Conservation (phyloP, 2,113 vertebrate genomes). For the Lampris incognitus region DNA sequence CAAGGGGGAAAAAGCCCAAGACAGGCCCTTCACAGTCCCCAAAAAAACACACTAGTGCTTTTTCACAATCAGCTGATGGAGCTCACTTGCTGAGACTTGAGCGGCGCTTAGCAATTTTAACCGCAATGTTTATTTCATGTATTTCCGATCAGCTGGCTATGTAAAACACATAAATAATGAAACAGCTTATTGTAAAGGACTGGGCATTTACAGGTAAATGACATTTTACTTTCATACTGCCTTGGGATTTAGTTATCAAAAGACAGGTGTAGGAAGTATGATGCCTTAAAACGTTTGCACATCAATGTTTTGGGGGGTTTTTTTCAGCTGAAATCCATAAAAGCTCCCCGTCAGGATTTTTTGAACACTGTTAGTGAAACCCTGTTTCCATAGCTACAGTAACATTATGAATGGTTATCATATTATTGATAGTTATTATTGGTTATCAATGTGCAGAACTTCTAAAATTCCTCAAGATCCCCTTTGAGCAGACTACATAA, state of each 20-base stretch:
- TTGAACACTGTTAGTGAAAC: no score
- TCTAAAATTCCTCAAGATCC: no score
- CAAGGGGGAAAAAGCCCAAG: slow-evolving; percentile 75
- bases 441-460: no score
- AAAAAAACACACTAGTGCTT: slow-evolving; percentile 77
- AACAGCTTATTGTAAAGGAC: not conserved
- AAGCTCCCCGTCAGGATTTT: not conserved
- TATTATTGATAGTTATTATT: no score
- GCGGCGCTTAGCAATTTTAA: slow-evolving; percentile 5
- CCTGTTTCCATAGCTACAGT: no score
- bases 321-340: slow-evolving; percentile 52
- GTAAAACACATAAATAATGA: slow-evolving; percentile 41
- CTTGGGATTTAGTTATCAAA: slow-evolving; percentile 13
- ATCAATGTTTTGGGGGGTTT: not conserved
- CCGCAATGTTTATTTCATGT: not conserved
- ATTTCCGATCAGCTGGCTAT: slow-evolving; percentile 38
- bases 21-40: slow-evolving; percentile 74
- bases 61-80: slow-evolving; percentile 71
- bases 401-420: no score
- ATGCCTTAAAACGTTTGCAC: slow-evolving; percentile 44
- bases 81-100: slow-evolving; percentile 57
- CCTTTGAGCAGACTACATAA: no score
- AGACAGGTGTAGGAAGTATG: slow-evolving; percentile 1
- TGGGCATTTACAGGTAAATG: not conserved
- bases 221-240: not conserved